Conservation (phyloP, 2,797 vertebrate species). For the Gymnothorax reevesii region DNA sequence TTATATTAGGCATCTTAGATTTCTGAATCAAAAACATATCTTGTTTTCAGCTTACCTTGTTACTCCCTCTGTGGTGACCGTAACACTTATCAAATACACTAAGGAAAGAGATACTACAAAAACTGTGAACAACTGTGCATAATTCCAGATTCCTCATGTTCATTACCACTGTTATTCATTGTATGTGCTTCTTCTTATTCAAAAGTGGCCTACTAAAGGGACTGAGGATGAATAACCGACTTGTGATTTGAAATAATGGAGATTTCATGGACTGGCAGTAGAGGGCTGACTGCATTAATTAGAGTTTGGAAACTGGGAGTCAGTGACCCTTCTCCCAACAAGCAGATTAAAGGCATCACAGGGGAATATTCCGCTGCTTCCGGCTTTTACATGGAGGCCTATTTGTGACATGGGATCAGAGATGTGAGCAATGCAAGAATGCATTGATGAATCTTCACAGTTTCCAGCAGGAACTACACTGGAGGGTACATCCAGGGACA, state of each 20-base stretch:
- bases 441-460: not conserved
- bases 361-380: slow-evolving; percentile 35
- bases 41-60: too few relatives aligned
- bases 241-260: slow-evolving; percentile 71
- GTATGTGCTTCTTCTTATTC: not conserved
- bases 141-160: not conserved
- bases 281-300: slow-evolving; percentile 72
- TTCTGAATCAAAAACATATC: not conserved
- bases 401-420: not conserved
- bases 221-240: slow-evolving; percentile 29
- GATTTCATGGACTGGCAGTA: slow-evolving; percentile 75
- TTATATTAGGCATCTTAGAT: not conserved
- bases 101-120: too few relatives aligned
- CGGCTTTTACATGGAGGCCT: not conserved
- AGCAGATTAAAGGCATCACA: slow-evolving; percentile 44
- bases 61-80: too few relatives aligned
- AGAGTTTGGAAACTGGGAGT: slow-evolving; percentile 68
- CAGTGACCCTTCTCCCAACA: slow-evolving; percentile 63
- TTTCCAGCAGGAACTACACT: not conserved
- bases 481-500: not conserved
- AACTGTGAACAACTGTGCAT: not conserved
- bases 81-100: too few relatives aligned
- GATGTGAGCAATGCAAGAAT: not conserved
- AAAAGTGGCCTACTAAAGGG: slow-evolving; percentile 36
- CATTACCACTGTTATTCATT: not conserved